phyloP scores from a whole-genome alignment of 1,140 invertebrate genomes.

The Drosophila azteca region DNA sequence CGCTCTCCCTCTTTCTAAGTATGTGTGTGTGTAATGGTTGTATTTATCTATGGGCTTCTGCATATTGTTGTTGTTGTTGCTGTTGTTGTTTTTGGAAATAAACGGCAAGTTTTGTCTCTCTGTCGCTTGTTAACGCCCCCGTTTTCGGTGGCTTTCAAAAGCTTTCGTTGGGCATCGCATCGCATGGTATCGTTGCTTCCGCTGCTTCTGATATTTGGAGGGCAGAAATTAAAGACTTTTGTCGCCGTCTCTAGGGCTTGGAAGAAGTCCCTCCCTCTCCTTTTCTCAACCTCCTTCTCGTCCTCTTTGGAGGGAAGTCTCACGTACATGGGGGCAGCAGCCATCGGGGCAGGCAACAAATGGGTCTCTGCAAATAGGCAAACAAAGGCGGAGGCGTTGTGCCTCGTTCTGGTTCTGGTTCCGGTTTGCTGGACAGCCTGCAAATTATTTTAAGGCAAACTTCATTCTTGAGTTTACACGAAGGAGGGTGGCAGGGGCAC shows the following conservation, averaged over 20 bases:
- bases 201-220: constrained; percentile 66
- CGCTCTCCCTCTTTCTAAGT: constrained; percentile 15
- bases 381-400: constrained; percentile 57
- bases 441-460: constrained; percentile 79
- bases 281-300: neutral
- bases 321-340: constrained; percentile 42
- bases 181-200: constrained; percentile 20
- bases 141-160: constrained; percentile 75
- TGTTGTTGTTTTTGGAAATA: constrained; percentile 36
- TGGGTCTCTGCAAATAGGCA: constrained; percentile 73
- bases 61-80: constrained; percentile 36
- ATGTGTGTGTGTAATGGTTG: constrained; percentile 10
- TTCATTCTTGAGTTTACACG: constrained; percentile 79
- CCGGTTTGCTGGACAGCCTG: constrained; percentile 62
- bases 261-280: too few species aligned
- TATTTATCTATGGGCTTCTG: constrained; percentile 36
- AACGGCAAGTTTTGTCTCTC: constrained; percentile 69
- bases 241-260: constrained; percentile 49
- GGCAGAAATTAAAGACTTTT: constrained; percentile 79
- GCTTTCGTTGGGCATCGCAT: constrained; percentile 44
- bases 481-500: constrained; percentile 49
- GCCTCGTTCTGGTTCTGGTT: constrained; percentile 31
- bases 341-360: constrained; percentile 56
- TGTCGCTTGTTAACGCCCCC: constrained; percentile 77
- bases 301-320: constrained; percentile 1